Conservation (phyloP, 2,888 invertebrate genomes). For the Drosophila percnosoma region DNA sequence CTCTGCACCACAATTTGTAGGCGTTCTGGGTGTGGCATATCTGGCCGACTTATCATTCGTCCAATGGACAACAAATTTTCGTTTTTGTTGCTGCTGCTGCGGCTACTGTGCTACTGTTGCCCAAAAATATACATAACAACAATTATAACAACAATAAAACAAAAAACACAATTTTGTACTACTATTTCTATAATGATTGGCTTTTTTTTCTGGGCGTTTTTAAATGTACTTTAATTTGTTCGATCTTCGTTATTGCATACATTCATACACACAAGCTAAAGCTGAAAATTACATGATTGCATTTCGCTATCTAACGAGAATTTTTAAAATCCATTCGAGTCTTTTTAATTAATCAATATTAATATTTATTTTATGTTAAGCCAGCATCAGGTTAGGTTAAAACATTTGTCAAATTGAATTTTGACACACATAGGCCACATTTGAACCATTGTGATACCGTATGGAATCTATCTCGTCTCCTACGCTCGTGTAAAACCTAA, state of each 20-base stretch:
- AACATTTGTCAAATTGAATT: no score
- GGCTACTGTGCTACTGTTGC: not conserved
- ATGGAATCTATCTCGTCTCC: no score
- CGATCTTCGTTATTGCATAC: constrained; percentile 12
- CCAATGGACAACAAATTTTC: constrained; percentile 58
- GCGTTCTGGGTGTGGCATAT: constrained; percentile 80
- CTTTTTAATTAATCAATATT: not conserved
- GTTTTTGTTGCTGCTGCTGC: constrained; percentile 40
- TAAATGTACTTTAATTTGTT: constrained; percentile 50
- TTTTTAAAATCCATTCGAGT: not conserved
- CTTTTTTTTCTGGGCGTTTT: constrained; percentile 28
- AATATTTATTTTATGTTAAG: not conserved
- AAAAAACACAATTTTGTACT: constrained; percentile 13
- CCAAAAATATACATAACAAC: constrained; percentile 43
- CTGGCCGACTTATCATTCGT: constrained; percentile 73
- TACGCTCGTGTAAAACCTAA: no score
- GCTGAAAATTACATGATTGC: constrained; percentile 5
- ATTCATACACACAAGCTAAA: not conserved
- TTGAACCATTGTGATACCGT: no score
- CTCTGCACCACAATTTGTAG: constrained; percentile 80
- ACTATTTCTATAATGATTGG: constrained; percentile 20
- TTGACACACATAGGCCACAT: no score
- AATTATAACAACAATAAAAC: constrained; percentile 17
- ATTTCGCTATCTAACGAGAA: not conserved
- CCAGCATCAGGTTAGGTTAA: not conserved